These are phyloP conservation scores for Piprites chloris DNA, from an alignment of 2,113 vertebrate species.

Conservation along the genomic window DNA sequence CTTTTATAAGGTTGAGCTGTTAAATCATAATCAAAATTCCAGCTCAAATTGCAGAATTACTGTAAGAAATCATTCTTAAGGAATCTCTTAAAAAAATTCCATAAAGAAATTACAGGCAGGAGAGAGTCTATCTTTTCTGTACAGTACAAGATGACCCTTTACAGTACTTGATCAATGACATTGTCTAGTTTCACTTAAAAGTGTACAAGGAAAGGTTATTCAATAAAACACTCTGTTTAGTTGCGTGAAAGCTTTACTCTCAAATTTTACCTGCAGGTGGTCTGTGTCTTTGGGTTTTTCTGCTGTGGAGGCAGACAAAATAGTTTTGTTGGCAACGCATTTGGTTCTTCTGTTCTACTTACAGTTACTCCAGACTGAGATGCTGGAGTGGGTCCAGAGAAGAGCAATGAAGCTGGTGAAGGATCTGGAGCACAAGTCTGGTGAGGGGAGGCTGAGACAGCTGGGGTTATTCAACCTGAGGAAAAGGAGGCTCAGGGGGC, in stretches of 20 bases:
- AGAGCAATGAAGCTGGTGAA: neutral
- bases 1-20: neutral
- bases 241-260: neutral
- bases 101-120: neutral
- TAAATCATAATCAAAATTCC: neutral
- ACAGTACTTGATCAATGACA: neutral
- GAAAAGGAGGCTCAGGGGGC: neutral
- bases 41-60: neutral
- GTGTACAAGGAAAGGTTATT: neutral
- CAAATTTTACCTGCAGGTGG: neutral
- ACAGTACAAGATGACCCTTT: neutral
- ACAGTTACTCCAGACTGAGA: neutral
- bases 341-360: neutral
- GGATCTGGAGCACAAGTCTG: neutral
- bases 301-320: neutral
- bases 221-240: neutral
- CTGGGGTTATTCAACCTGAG: neutral
- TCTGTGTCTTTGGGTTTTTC: neutral
- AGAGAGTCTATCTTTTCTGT: neutral
- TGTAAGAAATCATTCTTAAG: neutral
- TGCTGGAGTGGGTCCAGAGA: accelerated
- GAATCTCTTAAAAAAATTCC: neutral
- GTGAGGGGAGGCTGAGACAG: neutral
- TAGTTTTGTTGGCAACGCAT: neutral
- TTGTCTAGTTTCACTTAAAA: neutral